Conservation (phyloP, 2,888 invertebrate species). For the Acrocyrtus sp. region DNA sequence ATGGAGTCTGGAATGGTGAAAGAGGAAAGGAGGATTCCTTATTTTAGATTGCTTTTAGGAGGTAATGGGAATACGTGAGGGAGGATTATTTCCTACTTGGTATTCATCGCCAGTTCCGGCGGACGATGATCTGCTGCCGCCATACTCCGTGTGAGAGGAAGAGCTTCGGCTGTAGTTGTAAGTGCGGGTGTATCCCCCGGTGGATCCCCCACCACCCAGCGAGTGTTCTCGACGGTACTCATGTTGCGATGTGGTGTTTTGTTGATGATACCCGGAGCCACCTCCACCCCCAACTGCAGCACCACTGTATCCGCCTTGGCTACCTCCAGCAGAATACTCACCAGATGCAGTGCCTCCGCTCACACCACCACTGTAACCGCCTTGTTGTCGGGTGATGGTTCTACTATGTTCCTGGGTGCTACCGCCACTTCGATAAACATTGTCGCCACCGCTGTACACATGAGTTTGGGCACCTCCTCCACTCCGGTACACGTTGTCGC, state of each 20-base stretch:
- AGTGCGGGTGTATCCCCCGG: constrained; percentile 49
- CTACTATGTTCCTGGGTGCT: neutral
- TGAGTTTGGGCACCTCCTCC: no score
- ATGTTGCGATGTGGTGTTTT: constrained; percentile 43
- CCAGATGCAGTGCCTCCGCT: constrained; percentile 1
- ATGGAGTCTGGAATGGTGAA: neutral
- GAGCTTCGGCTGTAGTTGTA: constrained; percentile 54
- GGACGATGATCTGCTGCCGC: constrained; percentile 38
- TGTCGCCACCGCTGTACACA: constrained; percentile 5
- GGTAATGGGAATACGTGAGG: neutral
- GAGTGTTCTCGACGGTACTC: constrained; percentile 49
- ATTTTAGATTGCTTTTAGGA: neutral
- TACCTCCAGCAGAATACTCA: neutral
- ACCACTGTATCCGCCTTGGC: constrained; percentile 7
- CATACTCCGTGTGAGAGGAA: constrained; percentile 36
- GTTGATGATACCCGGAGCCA: constrained; percentile 13
- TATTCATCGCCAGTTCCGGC: constrained; percentile 53
- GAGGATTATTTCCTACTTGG: constrained; percentile 55
- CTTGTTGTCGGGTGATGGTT: neutral
- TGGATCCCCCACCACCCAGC: constrained; percentile 33
- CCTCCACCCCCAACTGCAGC: constrained; percentile 48
- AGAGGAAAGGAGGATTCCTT: neutral
- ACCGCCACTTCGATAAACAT: constrained; percentile 2
- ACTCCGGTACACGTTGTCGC: no score
- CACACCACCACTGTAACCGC: neutral